Percentiles rank a stretch among this genome's conserved stretches.
These are phyloP conservation scores for Sorex maritimensis DNA, from an alignment of 2,797 vertebrate genomes.

Conservation along the genomic window DNA sequence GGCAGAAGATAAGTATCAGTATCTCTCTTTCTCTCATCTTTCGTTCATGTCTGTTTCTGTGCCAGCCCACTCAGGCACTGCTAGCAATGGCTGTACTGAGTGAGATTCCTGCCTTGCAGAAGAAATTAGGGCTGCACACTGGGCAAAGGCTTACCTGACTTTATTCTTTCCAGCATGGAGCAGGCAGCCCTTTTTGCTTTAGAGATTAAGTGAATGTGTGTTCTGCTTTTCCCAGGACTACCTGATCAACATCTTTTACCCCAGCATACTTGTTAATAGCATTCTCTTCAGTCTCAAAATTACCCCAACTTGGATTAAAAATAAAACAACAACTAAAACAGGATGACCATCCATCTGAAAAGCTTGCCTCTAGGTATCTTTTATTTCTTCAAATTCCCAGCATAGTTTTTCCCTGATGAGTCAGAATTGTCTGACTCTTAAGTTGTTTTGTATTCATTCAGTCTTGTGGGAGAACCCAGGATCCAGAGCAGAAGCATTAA, in stretches of 20 bases:
- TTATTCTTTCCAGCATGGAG: neutral
- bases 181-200: neutral
- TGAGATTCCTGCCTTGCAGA: neutral
- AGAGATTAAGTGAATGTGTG: neutral
- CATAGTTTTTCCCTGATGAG: neutral
- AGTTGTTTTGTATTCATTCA: constrained; percentile 32
- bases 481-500: neutral
- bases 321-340: neutral
- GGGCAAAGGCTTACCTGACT: neutral
- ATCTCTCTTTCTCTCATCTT: too few relatives aligned
- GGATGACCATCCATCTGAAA: neutral
- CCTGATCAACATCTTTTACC: neutral
- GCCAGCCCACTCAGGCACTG: too few relatives aligned
- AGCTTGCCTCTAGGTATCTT: neutral
- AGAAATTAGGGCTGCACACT: neutral
- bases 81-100: too few relatives aligned
- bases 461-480: neutral
- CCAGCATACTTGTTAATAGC: neutral
- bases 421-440: constrained; percentile 44
- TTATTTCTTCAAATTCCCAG: neutral
- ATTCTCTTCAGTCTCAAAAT: constrained; percentile 27
- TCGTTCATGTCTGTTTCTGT: too few relatives aligned
- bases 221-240: neutral
- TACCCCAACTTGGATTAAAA: neutral
- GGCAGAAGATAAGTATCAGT: neutral